Percentiles rank a stretch among this genome's conserved stretches.
These are phyloP conservation scores for Paelopatides confundens DNA, from an alignment of 53 echinoderm and acorn worm genomes.

Conservation along the genomic window DNA sequence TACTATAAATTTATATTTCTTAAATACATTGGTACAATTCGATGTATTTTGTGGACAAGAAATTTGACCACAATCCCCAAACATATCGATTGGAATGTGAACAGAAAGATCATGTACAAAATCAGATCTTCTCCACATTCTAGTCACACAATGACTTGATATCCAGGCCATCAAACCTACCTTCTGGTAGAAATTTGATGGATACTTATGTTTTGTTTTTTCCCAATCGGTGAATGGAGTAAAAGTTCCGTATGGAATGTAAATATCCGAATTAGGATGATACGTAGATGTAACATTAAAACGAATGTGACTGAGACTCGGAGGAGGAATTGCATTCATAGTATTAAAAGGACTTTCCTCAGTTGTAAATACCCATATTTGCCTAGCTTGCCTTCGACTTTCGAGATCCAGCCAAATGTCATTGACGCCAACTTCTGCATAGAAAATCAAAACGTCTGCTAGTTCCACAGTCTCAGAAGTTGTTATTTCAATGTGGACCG, in stretches of 20 bases:
- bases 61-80: constrained; percentile 65
- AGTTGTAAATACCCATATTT: neutral
- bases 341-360: neutral
- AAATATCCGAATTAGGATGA: constrained; percentile 2
- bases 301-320: neutral
- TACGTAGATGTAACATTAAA: neutral
- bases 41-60: constrained; percentile 50
- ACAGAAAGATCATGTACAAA: constrained; percentile 35
- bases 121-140: constrained; percentile 69
- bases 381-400: neutral
- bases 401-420: neutral
- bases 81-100: constrained; percentile 54
- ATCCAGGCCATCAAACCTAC: constrained; percentile 69
- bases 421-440: too few species aligned
- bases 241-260: neutral
- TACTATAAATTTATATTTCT: constrained; percentile 62
- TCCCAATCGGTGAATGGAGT: neutral
- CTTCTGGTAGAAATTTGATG: neutral
- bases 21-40: constrained; percentile 44
- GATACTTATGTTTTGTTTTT: neutral
- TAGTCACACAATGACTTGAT: constrained; percentile 62
- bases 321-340: neutral
- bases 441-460: constrained; percentile 8
- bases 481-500: neutral
- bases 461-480: too few species aligned